Base-by-base conservation (phyloP, 2,888 invertebrate genomes). In the Acleris literana region DNA sequence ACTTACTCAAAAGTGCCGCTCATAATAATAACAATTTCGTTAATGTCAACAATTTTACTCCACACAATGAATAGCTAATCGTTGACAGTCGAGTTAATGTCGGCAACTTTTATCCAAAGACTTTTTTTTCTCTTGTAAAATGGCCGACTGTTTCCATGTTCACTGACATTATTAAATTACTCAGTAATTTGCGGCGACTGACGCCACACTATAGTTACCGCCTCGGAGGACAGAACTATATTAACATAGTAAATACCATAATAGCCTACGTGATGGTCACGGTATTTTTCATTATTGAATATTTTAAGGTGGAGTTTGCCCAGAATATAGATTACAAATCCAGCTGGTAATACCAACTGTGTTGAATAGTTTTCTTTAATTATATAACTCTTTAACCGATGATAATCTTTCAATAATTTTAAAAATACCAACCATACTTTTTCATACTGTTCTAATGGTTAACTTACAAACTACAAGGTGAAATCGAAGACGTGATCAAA, bases 241-340 rank as follows among this genome's bases (percentile, higher is more conserved):
- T 79, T 81, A 78, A 69, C 80, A 80, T 78, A 78, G 74, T 77
- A 80, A 79, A 77, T 76, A 79, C 74, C 72, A 76, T 79, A 77
- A 82, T 81, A 43, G 17, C 59, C 69, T 73, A 70, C 72, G 70
- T 77, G 74, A 74, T 69, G 74, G 74, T 77, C 74, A 77, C 72
- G 77, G 74, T 69, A 39, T 74, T 75, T 70, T 75, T 64, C 68
- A 69, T 71, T 69, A 75, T 76, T 72, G 72, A 55, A 44, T 46
- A 22, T 43, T 55, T 55, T 55, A 20, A 16, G 7, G 6, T 17
- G 17, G 17, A 17, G 5, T 46, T 46, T 46, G 46, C 3, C 46
- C 17, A 46, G n/a, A 46, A 46, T n/a, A 46, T 46, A 46, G 7
- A 46, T 39, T 39, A 39, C 13, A 39, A 39, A 39, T 39, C 39